Evolutionary conservation across 2,797 vertebrate genomes (phyloP).

Genomic region (Lagocephalus sceleratus): DNA sequence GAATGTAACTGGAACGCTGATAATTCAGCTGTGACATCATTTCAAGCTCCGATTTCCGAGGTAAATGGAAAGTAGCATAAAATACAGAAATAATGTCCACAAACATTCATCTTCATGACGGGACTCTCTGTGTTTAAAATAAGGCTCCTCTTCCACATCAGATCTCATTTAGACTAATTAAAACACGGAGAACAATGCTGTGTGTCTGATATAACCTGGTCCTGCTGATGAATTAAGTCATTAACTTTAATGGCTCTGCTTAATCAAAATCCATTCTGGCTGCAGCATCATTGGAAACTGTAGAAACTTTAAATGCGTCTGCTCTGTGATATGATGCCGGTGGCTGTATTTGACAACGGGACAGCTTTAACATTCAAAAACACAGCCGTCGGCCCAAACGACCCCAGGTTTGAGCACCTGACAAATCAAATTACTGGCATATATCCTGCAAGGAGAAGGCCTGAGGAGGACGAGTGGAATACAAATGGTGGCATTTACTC

Average conservation of each 20-base stretch:
- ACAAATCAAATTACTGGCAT: slow-evolving; percentile 10
- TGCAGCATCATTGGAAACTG: neutral
- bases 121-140: no score
- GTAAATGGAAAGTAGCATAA: no score
- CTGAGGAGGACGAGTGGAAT: slow-evolving; percentile 23
- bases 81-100: no score
- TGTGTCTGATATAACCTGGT: neutral
- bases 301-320: neutral
- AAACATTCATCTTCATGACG: no score
- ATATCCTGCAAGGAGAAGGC: slow-evolving; percentile 13
- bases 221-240: neutral
- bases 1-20: no score
- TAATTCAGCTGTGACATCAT: no score
- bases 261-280: neutral
- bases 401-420: slow-evolving; percentile 7
- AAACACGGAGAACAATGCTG: neutral
- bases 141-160: no score
- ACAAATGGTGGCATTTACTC: slow-evolving; percentile 18
- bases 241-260: neutral
- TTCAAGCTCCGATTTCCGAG: no score
- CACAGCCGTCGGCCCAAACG: neutral
- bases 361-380: neutral
- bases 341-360: neutral
- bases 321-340: slow-evolving; percentile 1
- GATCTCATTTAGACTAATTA: neutral